phyloP scores from a whole-genome alignment of 2,113 vertebrate species.

The Herpetotheres cachinnans region DNA sequence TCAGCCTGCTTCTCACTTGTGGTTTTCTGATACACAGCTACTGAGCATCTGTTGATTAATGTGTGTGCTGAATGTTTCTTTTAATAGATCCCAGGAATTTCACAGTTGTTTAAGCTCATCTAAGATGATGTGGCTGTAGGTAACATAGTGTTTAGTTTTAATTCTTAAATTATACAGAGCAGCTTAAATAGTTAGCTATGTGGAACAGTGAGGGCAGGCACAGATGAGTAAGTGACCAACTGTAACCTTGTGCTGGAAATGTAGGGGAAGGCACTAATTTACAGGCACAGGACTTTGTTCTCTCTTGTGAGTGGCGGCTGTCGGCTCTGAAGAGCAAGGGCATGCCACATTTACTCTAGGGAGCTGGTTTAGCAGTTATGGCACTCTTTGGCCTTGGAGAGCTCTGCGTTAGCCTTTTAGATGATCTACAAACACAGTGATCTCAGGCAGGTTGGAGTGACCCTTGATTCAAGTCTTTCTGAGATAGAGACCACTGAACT shows the following conservation, averaged over 20 bases:
- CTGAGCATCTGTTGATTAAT: slow-evolving; percentile 49
- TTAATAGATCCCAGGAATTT: slow-evolving; percentile 47
- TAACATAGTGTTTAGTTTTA: slow-evolving; percentile 44
- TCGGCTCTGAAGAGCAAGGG: not conserved
- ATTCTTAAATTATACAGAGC: slow-evolving; percentile 37
- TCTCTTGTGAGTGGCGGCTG: not conserved
- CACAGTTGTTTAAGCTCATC: slow-evolving; percentile 35
- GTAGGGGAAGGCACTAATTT: not conserved
- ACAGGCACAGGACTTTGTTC: not conserved
- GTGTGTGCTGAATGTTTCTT: not conserved
- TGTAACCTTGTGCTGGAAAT: not conserved
- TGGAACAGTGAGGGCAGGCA: not conserved
- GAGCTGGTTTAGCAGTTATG: not conserved
- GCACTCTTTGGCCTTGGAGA: not conserved
- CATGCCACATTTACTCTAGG: not conserved
- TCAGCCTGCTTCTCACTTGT: slow-evolving; percentile 21
- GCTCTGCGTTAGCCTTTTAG: not conserved
- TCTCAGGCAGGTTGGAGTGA: not conserved
- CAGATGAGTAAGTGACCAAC: not conserved
- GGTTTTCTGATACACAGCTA: slow-evolving; percentile 25
- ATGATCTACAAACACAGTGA: not conserved
- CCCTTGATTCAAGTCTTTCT: not conserved
- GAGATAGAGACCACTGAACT: not conserved
- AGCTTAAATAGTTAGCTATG: not conserved
- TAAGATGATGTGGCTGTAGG: slow-evolving; percentile 41